Evolutionary conservation across 64 coral and sea anemone species (phyloP), one percentile per base, ranked within the genome.

Genomic region (Stichodactyla mertensii): DNA sequence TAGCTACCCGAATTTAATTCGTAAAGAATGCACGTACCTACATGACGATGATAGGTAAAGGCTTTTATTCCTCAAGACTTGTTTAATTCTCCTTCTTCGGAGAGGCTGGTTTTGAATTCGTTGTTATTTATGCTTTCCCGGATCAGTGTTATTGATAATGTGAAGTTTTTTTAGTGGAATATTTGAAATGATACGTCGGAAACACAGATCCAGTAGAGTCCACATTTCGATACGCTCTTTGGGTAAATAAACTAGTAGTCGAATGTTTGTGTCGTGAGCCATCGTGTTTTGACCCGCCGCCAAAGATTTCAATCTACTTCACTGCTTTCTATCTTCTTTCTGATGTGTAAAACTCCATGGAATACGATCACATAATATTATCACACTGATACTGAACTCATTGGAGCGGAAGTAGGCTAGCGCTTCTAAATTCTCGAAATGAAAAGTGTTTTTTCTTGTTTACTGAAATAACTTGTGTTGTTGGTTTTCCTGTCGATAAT

Each of bases 221-320:
- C 27, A 74, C 69, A 74, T 74, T 74, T 74, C 36, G 69, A 74
- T 74, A 74, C 69, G 69, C 69, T 74, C 69, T 74, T 74, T 74
- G 69, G 26, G 69, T 74, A 74, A 74, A 74, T 74, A 74, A 74
- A 74, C 69, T 31, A 74, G 69, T 74, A 23, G 26, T 31, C 69
- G 69, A 74, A 74, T 36, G 69, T 74, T 74, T 74, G 69, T 74
- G 69, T 74, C 24, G 69, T 31, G 69, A 74, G n/a, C 69, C 69
- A 74, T 36, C 69, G 69, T 31, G 69, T 74, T 74, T 10, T 74
- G 23, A 74, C 69, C 26, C 69, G 24, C 69, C 69, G 27, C 69
- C 24, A 74, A 74, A 74, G 64, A 23, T 26, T 31, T n/a, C 19
- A 74, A 31, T 0, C 1, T 31, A 74, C 23, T 31, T 31, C 2